A percentile compares a stretch with the other conserved stretches of the same genome.
phyloP scores from a whole-genome alignment of 2,797 vertebrate genomes.

The Sebastes ruberrimus region DNA sequence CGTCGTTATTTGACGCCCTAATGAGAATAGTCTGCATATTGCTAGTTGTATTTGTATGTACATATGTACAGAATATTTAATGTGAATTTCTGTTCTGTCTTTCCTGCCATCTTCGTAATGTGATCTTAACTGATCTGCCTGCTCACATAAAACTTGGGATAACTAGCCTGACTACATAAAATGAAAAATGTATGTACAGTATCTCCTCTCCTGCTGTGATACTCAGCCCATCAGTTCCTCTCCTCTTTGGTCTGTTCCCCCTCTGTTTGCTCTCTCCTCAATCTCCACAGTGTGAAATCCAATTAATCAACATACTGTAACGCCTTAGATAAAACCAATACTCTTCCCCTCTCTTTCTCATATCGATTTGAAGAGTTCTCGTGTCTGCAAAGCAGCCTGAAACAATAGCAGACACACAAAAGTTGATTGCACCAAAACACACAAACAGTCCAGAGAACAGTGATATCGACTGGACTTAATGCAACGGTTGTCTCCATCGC shows the following conservation, averaged over 20 bases:
- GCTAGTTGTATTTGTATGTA: too few species aligned
- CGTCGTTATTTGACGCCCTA: too few species aligned
- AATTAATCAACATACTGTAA: conserved; percentile 68
- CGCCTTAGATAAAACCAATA: conserved; percentile 62
- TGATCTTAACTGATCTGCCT: background rate
- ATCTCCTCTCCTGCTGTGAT: background rate
- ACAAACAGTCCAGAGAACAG: conserved; percentile 17
- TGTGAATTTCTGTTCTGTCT: background rate
- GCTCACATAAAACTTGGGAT: background rate
- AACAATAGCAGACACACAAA: conserved; percentile 48
- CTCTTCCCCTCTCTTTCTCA: conserved; percentile 35
- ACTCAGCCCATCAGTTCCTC: background rate
- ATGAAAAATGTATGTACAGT: background rate
- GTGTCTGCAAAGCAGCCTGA: conserved; percentile 36
- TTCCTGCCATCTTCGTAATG: background rate
- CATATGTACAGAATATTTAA: background rate
- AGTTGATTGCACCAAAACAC: conserved; percentile 47
- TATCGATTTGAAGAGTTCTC: conserved; percentile 52
- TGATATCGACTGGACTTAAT: conserved; percentile 37
- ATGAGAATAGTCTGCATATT: accelerated
- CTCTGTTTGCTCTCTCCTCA: conserved; percentile 39
- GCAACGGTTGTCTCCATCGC: conserved; percentile 12
- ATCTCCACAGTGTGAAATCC: conserved; percentile 60
- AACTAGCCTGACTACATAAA: background rate
- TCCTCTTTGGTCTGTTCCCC: conserved; percentile 28